Evolutionary conservation across 1,140 invertebrate genomes (phyloP), one percentile per base, ranked within the genome.

Genomic region (Physella acuta): DNA sequence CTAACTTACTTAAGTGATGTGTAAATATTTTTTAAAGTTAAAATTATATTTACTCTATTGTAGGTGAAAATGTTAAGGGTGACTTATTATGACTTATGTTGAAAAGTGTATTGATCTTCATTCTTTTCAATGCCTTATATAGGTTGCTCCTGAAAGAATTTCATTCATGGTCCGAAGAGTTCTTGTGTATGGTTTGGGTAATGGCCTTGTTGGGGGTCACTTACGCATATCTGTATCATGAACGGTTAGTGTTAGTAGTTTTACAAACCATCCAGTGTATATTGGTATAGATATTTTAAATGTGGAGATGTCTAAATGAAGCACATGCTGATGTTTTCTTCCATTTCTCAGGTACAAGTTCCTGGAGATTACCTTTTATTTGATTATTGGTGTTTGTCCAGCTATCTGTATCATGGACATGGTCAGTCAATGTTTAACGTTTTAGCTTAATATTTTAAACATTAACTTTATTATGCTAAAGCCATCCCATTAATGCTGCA

Each of bases 201-300:
- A 88, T 94, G 82, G 93, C 94, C 0, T 86, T 90, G 2, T 82
- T 94, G 24, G 94, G 94, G 49, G 94, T 95, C 78, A 84, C 91
- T 16, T 97, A 96, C 83, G 94, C 96, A 83, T 92, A 94, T 80
- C 88, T 93, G 56, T 97, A 94, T 85, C 94, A 97, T 82, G 94
- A 97, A 87, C 89, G 90, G 83, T 87, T 78, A 78, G 78, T 55
- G 24, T 11, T 11, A 44, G 8, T 11, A 44, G n/a, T n/a, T n/a
- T 44, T 44, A 44, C 39, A 8, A 44, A 8, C 20, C 39, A 44
- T 20, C 20, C 39, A 8, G 8, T 20, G 20, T 20, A 44, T 44
- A 44, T 44, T 44, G 8, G 20, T 44, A 44, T 44, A 44, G 20
- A 44, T 44, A n/a, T n/a, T n/a, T n/a, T n/a, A 44, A 44, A 44